Evolutionary conservation across 2,113 vertebrate species (phyloP).

Genomic region (Oncorhynchus kisutch): DNA sequence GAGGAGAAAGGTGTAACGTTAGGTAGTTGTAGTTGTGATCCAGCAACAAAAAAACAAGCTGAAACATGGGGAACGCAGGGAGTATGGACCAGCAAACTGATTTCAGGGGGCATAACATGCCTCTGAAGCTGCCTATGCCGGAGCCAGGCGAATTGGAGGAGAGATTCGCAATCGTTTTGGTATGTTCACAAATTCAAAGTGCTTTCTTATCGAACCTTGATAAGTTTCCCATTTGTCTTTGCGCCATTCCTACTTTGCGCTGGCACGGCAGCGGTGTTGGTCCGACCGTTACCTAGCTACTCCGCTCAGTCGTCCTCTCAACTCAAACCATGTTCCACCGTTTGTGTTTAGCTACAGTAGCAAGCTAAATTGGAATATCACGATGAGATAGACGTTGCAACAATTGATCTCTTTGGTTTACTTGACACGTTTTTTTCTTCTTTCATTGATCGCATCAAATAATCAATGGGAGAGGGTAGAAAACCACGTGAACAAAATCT

Average conservation of each 20-base stretch:
- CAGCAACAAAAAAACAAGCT: slow-evolving; percentile 1
- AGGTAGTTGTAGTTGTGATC: neutral
- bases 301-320: neutral
- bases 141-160: slow-evolving; percentile 92
- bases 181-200: slow-evolving; percentile 64
- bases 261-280: slow-evolving; percentile 58
- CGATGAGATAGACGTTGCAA: too few species aligned
- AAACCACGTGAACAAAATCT: neutral
- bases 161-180: slow-evolving; percentile 89
- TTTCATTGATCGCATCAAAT: neutral
- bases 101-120: slow-evolving; percentile 84
- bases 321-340: slow-evolving; percentile 20
- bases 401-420: neutral
- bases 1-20: neutral
- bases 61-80: slow-evolving; percentile 91
- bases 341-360: slow-evolving; percentile 23
- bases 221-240: slow-evolving; percentile 32
- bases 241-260: slow-evolving; percentile 38
- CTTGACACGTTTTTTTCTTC: neutral
- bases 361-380: neutral
- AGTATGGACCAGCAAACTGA: slow-evolving; percentile 92
- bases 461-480: neutral
- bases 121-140: slow-evolving; percentile 93
- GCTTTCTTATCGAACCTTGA: neutral
- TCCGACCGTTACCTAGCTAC: neutral